Evolutionary conservation across 2,797 vertebrate species (phyloP).

Genomic region (Agapornis canus): DNA sequence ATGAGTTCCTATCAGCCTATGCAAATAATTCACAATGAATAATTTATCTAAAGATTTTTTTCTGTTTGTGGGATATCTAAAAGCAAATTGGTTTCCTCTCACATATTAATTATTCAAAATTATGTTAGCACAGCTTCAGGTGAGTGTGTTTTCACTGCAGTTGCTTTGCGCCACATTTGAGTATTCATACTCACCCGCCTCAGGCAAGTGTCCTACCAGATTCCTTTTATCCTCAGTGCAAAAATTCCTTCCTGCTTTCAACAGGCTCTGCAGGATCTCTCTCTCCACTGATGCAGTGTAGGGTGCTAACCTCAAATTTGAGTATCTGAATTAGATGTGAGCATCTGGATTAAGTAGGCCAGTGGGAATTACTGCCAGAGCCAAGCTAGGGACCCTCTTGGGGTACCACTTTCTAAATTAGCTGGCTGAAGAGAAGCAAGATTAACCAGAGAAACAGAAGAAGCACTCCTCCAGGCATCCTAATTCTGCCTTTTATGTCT

Average conservation of each 20-base stretch:
- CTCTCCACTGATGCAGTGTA: neutral
- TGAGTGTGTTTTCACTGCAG: neutral
- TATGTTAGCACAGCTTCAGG: neutral
- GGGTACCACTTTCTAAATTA: neutral
- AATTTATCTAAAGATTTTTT: conserved; percentile 51
- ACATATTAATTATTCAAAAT: conserved; percentile 46
- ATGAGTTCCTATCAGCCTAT: conserved; percentile 10
- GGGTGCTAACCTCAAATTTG: neutral
- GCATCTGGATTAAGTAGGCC: neutral
- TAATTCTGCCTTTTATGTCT: neutral
- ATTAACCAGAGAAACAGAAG: neutral
- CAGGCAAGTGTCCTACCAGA: neutral
- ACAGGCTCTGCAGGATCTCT: neutral
- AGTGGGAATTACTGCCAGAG: neutral
- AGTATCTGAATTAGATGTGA: neutral
- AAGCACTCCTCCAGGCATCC: neutral
- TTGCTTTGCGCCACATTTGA: neutral
- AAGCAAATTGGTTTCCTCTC: conserved; percentile 34
- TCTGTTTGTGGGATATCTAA: conserved; percentile 38
- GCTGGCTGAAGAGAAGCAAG: neutral
- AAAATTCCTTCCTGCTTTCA: neutral
- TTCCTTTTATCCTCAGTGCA: neutral
- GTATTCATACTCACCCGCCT: neutral
- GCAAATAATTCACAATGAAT: conserved; percentile 62
- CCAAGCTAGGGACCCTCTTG: neutral